Evolutionary conservation across 2,113 vertebrate species (phyloP), one percentile per base, ranked within the genome.

Genomic region (Dasyornis broadbenti): DNA sequence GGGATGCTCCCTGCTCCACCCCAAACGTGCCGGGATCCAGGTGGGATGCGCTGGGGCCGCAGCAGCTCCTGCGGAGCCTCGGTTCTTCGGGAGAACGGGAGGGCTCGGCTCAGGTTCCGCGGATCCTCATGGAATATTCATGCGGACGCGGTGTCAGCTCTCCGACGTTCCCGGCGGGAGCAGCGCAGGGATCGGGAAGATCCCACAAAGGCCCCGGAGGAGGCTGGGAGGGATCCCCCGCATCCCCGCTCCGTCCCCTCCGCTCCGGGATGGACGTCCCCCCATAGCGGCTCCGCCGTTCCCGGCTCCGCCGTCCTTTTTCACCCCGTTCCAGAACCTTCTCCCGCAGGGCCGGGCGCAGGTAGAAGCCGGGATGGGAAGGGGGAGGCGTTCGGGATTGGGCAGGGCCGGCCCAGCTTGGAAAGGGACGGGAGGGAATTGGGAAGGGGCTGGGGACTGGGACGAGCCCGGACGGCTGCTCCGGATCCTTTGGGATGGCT

Each of bases 121-220:
- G 10, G 42, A 19, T 63, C 66, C 68, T 89, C 86, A 81, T 89
- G 86, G 86, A 89, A 89, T 81, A 89, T 89, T 89, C 68, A 89
- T 81, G 23, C 0, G 31, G 37, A 19, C 31, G 10, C 15, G 76
- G 86, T 81, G 59, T 89, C 86, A 26, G 42, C 44, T 88, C 76
- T 22, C 75, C 21, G 1, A n/a, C 64, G 50, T 45, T 14, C 40
- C 27, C 4, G 23, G 37, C 13, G 39, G 68, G 56, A 73, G 78
- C 52, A 1, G n/a, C 14, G 3, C 2, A 6, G 14, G 65, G n/a
- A n/a, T 24, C 9, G 7, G 24, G 33, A 24, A 18, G 37, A 60
- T 68, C 53, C 83, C 83, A 5, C 44, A 6, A 13, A 50, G 1
- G 12, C 9, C 37, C 54, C 8, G 2, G 23, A 28, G 37, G 37